Conservation (phyloP, 1,140 invertebrate species). For the Bombus balteatus region DNA sequence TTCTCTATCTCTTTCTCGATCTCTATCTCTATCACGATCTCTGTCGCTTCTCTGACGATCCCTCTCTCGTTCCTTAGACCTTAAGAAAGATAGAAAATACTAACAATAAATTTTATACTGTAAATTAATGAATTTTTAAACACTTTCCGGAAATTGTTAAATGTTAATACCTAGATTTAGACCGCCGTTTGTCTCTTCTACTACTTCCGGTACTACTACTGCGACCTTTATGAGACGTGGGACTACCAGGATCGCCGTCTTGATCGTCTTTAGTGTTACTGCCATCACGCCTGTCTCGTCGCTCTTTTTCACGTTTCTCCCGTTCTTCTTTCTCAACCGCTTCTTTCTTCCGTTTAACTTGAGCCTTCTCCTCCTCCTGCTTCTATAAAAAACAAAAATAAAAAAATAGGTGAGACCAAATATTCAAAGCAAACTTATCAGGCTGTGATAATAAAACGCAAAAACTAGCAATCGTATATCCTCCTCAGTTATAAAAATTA, state of each 20-base stretch:
- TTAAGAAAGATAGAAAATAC: slow-evolving; percentile 3
- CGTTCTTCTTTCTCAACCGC: slow-evolving; percentile 81
- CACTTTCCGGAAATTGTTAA: not conserved
- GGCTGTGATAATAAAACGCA: slow-evolving; percentile 68
- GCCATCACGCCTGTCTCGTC: slow-evolving; percentile 75
- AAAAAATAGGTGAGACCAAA: slow-evolving; percentile 55
- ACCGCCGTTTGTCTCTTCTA: slow-evolving; percentile 80
- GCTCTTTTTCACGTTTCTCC: slow-evolving; percentile 79
- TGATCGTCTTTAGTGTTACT: slow-evolving; percentile 80
- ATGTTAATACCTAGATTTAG: slow-evolving; percentile 80
- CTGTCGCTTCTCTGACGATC: slow-evolving; percentile 81
- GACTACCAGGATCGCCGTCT: slow-evolving; percentile 80
- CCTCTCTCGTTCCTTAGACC: slow-evolving; percentile 80
- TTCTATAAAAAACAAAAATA: slow-evolving; percentile 84
- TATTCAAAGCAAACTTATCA: slow-evolving; percentile 42
- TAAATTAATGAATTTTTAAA: not conserved
- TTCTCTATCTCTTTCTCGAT: slow-evolving; percentile 74
- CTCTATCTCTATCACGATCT: slow-evolving; percentile 81
- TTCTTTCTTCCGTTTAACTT: slow-evolving; percentile 84
- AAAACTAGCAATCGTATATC: slow-evolving; percentile 74
- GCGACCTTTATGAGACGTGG: slow-evolving; percentile 76
- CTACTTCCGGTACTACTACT: slow-evolving; percentile 75
- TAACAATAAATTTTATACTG: not conserved
- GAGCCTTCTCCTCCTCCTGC: slow-evolving; percentile 86
- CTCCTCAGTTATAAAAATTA: slow-evolving; percentile 52